phyloP scores from a whole-genome alignment of 2,888 invertebrate species.

The Heliconius aoede region DNA sequence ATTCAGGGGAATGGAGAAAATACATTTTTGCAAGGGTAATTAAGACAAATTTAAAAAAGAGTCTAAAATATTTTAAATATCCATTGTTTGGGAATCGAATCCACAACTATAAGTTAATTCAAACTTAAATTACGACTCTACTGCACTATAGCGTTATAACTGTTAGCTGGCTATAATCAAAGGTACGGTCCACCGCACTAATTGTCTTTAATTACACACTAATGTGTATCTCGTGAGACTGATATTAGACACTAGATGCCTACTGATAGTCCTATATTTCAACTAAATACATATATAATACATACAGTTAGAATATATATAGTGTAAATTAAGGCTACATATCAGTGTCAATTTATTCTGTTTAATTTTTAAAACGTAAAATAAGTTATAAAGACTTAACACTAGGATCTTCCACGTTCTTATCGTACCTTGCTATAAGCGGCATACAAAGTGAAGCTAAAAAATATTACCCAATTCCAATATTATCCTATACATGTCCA shows the following conservation, averaged over 20 bases:
- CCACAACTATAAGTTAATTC: background rate
- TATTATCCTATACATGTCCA: no score
- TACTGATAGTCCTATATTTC: background rate
- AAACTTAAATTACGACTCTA: background rate
- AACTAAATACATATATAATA: background rate
- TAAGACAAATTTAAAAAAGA: no score
- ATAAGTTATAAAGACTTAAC: background rate
- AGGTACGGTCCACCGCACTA: slow-evolving; percentile 25
- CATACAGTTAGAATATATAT: background rate
- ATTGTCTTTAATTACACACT: slow-evolving; percentile 32
- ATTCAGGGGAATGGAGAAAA: no score
- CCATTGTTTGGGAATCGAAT: background rate
- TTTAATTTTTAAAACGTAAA: no score
- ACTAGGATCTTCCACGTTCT: no score
- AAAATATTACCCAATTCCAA: no score
- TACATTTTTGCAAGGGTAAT: no score
- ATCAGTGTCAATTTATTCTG: background rate
- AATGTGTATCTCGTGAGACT: slow-evolving; percentile 28
- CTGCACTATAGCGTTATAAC: background rate
- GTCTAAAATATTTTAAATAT: no score
- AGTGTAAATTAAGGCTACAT: background rate
- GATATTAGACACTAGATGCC: slow-evolving; percentile 7
- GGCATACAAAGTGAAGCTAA: background rate
- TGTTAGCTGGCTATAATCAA: background rate
- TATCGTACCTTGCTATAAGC: no score